Base-by-base conservation (phyloP, 2,888 invertebrate genomes). In the Anarsia innoxiella region DNA sequence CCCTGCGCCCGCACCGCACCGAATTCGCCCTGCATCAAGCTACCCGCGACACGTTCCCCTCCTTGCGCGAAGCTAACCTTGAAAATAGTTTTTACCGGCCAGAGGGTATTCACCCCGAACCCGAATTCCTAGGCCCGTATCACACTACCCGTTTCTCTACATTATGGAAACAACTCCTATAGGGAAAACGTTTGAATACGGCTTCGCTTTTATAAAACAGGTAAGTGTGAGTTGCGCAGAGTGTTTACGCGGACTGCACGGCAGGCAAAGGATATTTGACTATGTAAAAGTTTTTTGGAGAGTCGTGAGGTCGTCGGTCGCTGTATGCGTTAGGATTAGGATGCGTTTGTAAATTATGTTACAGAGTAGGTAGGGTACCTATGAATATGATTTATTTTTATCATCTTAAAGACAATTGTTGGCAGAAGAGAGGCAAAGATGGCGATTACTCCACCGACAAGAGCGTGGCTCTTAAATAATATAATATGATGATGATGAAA, bases 31-130 rank as follows among this genome's bases (percentile, higher is more conserved):
- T 75, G 72, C 74, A 65, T 73, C 70, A n/a, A n/a, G 54, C 59
- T 58, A 65, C 73, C 68, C 70, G 75, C 59, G 55, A 69, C n/a
- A n/a, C 70, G 77, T 66, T 79, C 83, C 83, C 82, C 78, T 80
- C 80, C 73, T 58, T 53, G 70, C 60, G 62, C 56, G 61, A 60
- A 61, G 64, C 75, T 83, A 84, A 83, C 84, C 84, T 84, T 84
- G 84, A 84, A 84, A 82, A 82, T 80, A 82, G 84, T 84, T 84
- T 83, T 82, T 83, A 84, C 82, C 73, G 74, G 67, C 75, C 56
- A 52, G 79, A 84, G 84, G 84, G 84, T 84, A 84, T 84, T 84
- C 82, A 84, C 84, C 84, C 82, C 82, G 71, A 75, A 76, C 77
- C 82, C 80, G 65, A 80, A 84, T 82, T 79, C 79, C 76, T 65